Base-by-base conservation (phyloP, 1,140 invertebrate genomes). In the Drosophila nasuta region DNA sequence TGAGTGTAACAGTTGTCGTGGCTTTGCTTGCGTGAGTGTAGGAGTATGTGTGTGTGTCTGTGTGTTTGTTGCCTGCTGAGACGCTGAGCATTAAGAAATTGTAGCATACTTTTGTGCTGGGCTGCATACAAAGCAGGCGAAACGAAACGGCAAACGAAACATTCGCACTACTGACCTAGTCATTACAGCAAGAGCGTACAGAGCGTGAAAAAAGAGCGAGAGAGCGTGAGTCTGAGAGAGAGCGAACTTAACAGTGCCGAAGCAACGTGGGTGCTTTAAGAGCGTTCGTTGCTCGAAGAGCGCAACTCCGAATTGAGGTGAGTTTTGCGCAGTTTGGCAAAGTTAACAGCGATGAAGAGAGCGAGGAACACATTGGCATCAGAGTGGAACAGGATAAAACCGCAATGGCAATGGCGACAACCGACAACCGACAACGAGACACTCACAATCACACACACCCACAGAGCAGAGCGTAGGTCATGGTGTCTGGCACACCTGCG, bases 141-240 rank as follows among this genome's bases (percentile, higher is more conserved):
- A 67, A 48, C 64, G 62, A 45, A 59, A 20, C 8, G 77, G 30
- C n/a, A 65, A 71, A 30, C 33, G 66, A 41, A 56, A 82, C 75
- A 56, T 60, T 57, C 70, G 77, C 78, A 76, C 85, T 79, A 89
- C 81, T 89, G 85, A 89, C 85, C 85, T 89, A 89, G 28, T 79
- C 63, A 52, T 6, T 52, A 11, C 54, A 20, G 7, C 54, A 15
- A 41, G 33, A 74, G 63, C 30, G 54, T 43, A 17, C 15, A 17
- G 4, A 15, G 48, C 5, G 54, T 33, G 6, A 17, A 48, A 10
- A 3, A 20, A 33, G 8, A 25, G 43, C 45, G 41, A 43, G 56
- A 15, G 35, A 41, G 43, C 35, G 28, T 33, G 13, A 20, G 0
- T 8, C 13, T 41, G 10, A 33, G 45, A 38, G 10, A 33, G 58